Evolutionary conservation across 2,797 vertebrate genomes (phyloP).

Genomic region (Alosa sapidissima): DNA sequence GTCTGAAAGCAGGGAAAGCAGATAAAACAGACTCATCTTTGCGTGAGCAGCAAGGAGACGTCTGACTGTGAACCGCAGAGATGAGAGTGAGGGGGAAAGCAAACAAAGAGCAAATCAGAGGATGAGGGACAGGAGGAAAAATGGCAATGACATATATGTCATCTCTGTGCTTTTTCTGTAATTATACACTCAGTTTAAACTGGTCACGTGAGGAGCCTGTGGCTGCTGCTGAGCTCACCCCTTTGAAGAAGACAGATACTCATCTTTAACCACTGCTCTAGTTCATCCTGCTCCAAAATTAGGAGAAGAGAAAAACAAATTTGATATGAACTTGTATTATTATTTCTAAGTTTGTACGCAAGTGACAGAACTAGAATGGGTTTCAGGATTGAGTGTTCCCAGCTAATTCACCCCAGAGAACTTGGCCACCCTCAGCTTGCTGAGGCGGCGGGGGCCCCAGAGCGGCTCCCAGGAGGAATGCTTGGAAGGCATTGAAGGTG

Average conservation of each 20-base stretch:
- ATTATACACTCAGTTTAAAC: not conserved
- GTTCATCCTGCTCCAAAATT: not conserved
- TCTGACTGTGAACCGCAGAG: not conserved
- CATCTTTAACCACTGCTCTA: not conserved
- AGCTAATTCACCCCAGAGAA: not conserved
- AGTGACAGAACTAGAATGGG: not conserved
- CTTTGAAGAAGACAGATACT: not conserved
- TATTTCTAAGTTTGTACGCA: not conserved
- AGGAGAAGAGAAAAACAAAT: not conserved
- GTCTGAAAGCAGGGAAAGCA: not conserved
- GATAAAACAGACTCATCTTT: not conserved
- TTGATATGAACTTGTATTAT: not conserved
- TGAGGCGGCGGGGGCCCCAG: conserved; percentile 31
- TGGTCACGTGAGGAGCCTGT: not conserved
- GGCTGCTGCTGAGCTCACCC: not conserved
- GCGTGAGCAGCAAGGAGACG: not conserved
- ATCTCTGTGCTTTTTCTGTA: not conserved
- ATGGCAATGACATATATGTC: not conserved
- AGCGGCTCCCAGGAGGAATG: not conserved
- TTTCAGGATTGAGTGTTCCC: not conserved
- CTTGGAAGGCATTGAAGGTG: conserved; percentile 20
- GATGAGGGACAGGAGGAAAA: not conserved
- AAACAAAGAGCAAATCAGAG: not conserved
- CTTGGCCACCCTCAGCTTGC: not conserved
- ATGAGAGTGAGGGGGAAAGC: not conserved